Base-by-base conservation (phyloP, 2,888 invertebrate genomes). In the Spicauda simplicius region DNA sequence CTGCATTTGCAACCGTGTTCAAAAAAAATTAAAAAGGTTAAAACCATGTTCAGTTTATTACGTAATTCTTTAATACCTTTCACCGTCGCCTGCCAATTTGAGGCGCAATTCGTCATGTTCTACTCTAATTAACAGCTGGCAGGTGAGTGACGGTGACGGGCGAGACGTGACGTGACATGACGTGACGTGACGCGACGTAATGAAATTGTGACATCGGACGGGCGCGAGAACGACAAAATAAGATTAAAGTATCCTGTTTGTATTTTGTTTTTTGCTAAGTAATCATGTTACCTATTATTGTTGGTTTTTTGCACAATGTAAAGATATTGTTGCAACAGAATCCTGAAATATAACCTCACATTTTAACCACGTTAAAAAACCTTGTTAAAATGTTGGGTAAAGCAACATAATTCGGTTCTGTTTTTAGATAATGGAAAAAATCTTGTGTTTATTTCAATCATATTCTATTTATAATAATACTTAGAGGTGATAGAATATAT, bases 41-140 rank as follows among this genome's bases (percentile, higher is more conserved):
- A 11, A 58, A 50, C 16, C 48, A 48, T 16, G 14, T 48, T 16
- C 48, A 16, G n/a, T 60, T 60, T 52, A 61, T 61, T 52, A 53
- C 53, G 37, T 52, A 61, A 61, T 61, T 48, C 52, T 10, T 60
- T 60, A 50, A 50, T 41, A 60, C 56, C 65, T 56, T 70, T 73
- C 64, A 59, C 37, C 33, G 62, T 68, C 73, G 55, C 45, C 55
- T 50, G 60, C 52, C 59, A 59, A 55, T 45, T 45, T 11, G 14
- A 33, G 53, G 33, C 59, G 69, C 65, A 69, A 65, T 71, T 70
- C 69, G 79, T 82, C 82, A 82, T 77, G 83, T 84, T 84, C 85
- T 87, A 84, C 81, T 85, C 89, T 91, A 90, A 91, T 92, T 91
- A 92, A 90, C 88, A 80, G 85, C 77, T 87, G 88, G 83, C 88